Evolutionary conservation across 2,888 invertebrate species (phyloP).

Genomic region (Temnothorax ravouxi): DNA sequence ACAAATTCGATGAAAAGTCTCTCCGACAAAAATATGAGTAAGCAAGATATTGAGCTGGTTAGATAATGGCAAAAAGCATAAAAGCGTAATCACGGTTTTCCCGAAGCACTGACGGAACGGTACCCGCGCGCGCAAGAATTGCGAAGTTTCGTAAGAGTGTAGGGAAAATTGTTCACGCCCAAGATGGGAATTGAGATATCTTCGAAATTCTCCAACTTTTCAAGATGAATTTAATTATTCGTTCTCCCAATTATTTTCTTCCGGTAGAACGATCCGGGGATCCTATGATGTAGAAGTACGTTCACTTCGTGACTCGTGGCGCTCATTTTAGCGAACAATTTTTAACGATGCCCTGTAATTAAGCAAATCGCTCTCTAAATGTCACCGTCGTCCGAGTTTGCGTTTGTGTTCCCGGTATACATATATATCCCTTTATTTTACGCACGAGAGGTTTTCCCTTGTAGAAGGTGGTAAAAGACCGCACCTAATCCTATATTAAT

Average conservation of each 20-base stretch:
- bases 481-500: neutral
- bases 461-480: neutral
- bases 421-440: too few relatives aligned
- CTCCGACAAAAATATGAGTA: conserved; percentile 14
- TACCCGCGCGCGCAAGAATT: neutral
- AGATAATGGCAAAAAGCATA: neutral
- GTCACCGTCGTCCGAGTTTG: neutral
- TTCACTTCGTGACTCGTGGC: conserved; percentile 41
- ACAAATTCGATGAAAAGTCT: conserved; percentile 22
- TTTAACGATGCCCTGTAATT: conserved; percentile 72
- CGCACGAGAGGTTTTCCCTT: neutral
- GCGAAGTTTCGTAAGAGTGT: neutral
- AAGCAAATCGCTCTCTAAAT: conserved; percentile 44
- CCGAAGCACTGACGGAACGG: neutral
- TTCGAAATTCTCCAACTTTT: conserved; percentile 21
- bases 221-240: conserved; percentile 53
- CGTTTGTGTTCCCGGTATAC: neutral
- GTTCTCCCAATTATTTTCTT: conserved; percentile 75
- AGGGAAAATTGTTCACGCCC: conserved; percentile 11
- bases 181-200: conserved; percentile 12
- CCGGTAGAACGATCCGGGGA: conserved; percentile 49
- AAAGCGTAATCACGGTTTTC: conserved; percentile 25
- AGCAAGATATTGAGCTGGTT: neutral
- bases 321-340: conserved; percentile 33
- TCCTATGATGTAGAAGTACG: conserved; percentile 27